A percentile compares a stretch with the other conserved stretches of the same genome.
phyloP scores from a whole-genome alignment of 2,797 vertebrate species.

The Emys orbicularis region DNA sequence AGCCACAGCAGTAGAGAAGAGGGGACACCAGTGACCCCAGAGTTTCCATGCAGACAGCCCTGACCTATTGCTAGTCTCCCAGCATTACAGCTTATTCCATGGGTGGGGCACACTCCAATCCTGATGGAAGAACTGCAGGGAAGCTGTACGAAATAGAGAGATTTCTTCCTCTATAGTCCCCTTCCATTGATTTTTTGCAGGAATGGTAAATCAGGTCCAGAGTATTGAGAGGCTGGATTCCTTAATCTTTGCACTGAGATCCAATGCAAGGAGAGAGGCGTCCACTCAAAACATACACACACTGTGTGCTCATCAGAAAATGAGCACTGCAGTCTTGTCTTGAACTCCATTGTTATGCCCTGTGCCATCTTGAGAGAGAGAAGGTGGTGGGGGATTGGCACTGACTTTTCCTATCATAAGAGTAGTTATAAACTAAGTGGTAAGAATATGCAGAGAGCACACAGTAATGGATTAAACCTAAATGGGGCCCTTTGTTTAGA shows the following conservation, averaged over 20 bases:
- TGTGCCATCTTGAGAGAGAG: neutral
- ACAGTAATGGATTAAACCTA: neutral
- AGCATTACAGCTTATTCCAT: neutral
- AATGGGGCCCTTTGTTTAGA: neutral
- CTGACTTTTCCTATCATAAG: neutral
- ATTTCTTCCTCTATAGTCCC: neutral
- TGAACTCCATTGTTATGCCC: neutral
- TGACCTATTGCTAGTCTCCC: too few relatives aligned
- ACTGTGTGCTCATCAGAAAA: accelerated
- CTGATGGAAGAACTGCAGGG: neutral
- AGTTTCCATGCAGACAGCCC: neutral
- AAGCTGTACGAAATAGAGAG: neutral
- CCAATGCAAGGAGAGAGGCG: neutral
- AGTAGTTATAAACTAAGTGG: neutral
- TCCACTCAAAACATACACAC: neutral
- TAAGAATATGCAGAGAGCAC: neutral
- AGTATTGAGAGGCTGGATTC: neutral
- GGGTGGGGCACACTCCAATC: neutral
- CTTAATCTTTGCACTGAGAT: neutral
- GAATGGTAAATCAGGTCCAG: neutral
- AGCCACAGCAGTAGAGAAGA: neutral
- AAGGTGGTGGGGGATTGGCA: neutral
- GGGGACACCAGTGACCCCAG: accelerated
- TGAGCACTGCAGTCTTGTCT: neutral
- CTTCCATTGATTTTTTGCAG: neutral